These are phyloP conservation scores for Beris chalybata DNA, from an alignment of 2,888 invertebrate genomes.

Conservation along the genomic window DNA sequence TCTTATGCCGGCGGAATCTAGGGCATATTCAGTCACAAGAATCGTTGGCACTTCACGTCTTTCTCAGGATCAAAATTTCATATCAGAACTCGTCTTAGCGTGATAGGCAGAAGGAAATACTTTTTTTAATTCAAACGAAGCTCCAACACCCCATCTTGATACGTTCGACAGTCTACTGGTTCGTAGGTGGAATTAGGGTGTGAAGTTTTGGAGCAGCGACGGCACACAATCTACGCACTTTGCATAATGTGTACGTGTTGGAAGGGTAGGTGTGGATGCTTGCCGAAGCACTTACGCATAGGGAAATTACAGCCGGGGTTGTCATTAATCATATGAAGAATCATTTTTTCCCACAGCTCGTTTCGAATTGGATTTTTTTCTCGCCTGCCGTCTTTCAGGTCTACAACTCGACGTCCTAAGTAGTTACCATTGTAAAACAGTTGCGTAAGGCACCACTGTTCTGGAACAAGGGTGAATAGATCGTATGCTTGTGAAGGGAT, in stretches of 20 bases:
- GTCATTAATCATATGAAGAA: slow-evolving; percentile 32
- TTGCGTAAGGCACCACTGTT: neutral
- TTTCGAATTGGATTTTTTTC: slow-evolving; percentile 25
- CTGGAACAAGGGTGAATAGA: neutral
- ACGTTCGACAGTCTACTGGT: too few species aligned
- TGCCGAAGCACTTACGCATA: slow-evolving; percentile 18
- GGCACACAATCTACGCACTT: slow-evolving; percentile 23
- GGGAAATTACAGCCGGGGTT: slow-evolving; percentile 28
- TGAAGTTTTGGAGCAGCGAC: neutral
- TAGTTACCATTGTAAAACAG: neutral
- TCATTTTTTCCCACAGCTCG: slow-evolving; percentile 29
- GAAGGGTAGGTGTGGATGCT: slow-evolving; percentile 14
- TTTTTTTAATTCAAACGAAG: too few species aligned
- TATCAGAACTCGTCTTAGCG: too few species aligned
- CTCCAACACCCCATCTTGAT: too few species aligned
- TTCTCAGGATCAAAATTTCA: too few species aligned
- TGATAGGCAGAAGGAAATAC: too few species aligned
- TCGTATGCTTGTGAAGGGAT: neutral
- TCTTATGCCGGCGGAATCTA: too few species aligned
- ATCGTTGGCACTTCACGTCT: too few species aligned
- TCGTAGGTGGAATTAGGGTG: neutral
- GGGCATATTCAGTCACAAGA: too few species aligned
- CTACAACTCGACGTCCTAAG: neutral
- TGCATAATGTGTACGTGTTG: slow-evolving; percentile 27
- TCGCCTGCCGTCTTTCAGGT: neutral